Conservation (phyloP, 2,113 vertebrate genomes). For the Dipodomys stephensi region DNA sequence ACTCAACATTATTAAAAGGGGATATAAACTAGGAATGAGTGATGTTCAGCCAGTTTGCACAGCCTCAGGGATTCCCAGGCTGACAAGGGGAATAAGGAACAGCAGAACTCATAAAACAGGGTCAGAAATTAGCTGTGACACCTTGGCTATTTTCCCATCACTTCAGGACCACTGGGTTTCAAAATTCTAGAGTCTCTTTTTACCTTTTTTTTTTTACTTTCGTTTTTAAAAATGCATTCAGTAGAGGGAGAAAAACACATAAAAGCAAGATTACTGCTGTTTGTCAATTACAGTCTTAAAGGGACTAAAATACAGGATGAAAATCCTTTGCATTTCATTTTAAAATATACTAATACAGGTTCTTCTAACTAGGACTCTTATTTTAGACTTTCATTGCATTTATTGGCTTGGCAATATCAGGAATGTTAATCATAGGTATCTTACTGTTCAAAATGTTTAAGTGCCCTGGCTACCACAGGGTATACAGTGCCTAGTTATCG, state of each 20-base stretch:
- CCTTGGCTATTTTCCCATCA: slow-evolving; percentile 89
- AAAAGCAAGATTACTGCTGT: slow-evolving; percentile 59
- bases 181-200: slow-evolving; percentile 83
- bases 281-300: slow-evolving; percentile 80
- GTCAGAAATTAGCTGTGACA: slow-evolving; percentile 90
- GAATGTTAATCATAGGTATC: slow-evolving; percentile 63
- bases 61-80: slow-evolving; percentile 90
- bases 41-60: slow-evolving; percentile 93
- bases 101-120: slow-evolving; percentile 88
- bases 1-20: slow-evolving; percentile 92
- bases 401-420: slow-evolving; percentile 53
- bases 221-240: slow-evolving; percentile 75
- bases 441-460: slow-evolving; percentile 52
- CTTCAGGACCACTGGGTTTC: slow-evolving; percentile 87
- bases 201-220: slow-evolving; percentile 69
- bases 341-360: slow-evolving; percentile 71
- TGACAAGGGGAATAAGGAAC: slow-evolving; percentile 89
- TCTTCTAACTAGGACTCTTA: slow-evolving; percentile 71
- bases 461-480: neutral
- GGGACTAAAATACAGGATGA: slow-evolving; percentile 74
- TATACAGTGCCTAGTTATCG: slow-evolving; percentile 6
- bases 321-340: slow-evolving; percentile 72
- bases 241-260: neutral
- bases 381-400: slow-evolving; percentile 77
- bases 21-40: slow-evolving; percentile 90